These are phyloP conservation scores for Macquaria ambigua DNA, from an alignment of 2,113 vertebrate genomes.

Conservation along the genomic window DNA sequence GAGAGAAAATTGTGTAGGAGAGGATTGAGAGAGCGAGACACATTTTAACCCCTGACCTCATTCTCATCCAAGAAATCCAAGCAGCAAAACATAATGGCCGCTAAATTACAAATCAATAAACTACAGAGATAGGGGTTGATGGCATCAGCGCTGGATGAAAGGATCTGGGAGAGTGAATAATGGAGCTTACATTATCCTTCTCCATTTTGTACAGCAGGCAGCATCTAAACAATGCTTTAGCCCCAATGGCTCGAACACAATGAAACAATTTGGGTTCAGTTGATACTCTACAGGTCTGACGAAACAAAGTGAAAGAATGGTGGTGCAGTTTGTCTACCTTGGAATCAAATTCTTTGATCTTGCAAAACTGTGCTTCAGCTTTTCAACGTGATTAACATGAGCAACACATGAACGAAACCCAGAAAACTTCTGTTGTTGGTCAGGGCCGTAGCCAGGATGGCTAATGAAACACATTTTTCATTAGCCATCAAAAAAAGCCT, in stretches of 20 bases:
- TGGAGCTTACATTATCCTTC: constrained; percentile 30
- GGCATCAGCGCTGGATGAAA: constrained; percentile 27
- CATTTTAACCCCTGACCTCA: constrained; percentile 46
- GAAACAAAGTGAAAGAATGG: neutral
- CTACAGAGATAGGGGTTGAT: constrained; percentile 1
- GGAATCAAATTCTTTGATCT: neutral
- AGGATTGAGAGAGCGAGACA: neutral
- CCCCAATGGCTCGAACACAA: neutral
- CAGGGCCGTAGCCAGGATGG: neutral
- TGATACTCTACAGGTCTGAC: neutral
- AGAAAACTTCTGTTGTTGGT: neutral
- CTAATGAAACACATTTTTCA: too few relatives aligned
- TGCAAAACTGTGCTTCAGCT: neutral
- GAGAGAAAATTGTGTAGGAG: neutral
- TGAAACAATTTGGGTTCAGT: constrained; percentile 22
- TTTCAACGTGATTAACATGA: neutral
- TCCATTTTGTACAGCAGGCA: constrained; percentile 18
- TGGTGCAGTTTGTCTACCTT: neutral
- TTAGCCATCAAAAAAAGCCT: too few relatives aligned
- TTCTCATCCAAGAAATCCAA: constrained; percentile 41
- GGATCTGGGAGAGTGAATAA: constrained; percentile 33
- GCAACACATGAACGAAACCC: neutral
- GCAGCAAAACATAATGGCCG: constrained; percentile 32
- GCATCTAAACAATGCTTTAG: neutral
- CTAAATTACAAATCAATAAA: constrained; percentile 72